phyloP scores from a whole-genome alignment of 2,797 vertebrate species.

The Poeciliopsis infans region DNA sequence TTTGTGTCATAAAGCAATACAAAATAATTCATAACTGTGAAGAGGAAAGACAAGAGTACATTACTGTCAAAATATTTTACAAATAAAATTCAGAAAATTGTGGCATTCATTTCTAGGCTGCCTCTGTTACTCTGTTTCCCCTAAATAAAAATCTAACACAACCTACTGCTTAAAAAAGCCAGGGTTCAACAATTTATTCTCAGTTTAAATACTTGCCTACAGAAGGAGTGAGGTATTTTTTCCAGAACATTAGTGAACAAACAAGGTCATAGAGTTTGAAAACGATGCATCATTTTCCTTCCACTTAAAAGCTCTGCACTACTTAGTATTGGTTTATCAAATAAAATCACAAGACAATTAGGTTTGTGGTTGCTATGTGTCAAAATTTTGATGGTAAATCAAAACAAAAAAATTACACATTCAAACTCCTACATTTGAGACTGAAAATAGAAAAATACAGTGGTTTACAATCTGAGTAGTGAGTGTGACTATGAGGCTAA shows the following conservation, averaged over 20 bases:
- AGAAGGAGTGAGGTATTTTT: too few species aligned
- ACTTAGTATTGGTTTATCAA: too few species aligned
- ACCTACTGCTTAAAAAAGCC: too few species aligned
- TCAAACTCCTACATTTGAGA: not conserved
- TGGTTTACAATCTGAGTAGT: not conserved
- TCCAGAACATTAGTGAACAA: too few species aligned
- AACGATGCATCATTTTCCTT: too few species aligned
- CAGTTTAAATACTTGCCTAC: too few species aligned
- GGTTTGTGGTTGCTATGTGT: not conserved
- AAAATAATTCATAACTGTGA: not conserved
- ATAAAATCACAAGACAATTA: too few species aligned
- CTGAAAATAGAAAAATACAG: not conserved
- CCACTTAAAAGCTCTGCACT: too few species aligned
- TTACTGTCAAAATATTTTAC: not conserved
- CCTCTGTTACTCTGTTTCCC: not conserved
- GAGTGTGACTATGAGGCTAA: not conserved
- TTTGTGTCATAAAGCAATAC: not conserved
- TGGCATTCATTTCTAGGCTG: not conserved
- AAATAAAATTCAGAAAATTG: not conserved
- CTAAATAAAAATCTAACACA: too few species aligned
- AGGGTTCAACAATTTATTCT: too few species aligned
- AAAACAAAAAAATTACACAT: not conserved
- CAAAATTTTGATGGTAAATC: not conserved
- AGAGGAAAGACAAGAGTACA: not conserved
- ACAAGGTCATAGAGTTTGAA: too few species aligned